Percentiles rank a stretch among this genome's conserved stretches.
Evolutionary conservation across 2,113 vertebrate genomes (phyloP).

Genomic region (Ceyx melanurus): DNA sequence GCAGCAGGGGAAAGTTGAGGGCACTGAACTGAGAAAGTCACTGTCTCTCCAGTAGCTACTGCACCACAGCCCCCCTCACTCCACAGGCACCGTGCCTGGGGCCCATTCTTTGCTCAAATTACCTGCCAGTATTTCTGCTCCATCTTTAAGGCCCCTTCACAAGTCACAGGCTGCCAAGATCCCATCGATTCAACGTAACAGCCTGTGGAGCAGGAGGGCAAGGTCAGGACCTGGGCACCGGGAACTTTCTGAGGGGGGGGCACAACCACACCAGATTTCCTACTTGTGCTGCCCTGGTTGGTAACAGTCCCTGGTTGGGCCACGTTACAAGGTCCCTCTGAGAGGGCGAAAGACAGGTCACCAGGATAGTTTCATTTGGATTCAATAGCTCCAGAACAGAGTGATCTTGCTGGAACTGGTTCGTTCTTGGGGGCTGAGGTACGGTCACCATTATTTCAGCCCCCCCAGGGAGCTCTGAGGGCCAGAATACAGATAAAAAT

Average conservation of each 20-base stretch:
- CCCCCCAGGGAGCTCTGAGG: background rate
- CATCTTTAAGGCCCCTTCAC: background rate
- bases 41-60: background rate
- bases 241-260: background rate
- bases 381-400: slow-evolving; percentile 23
- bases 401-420: background rate
- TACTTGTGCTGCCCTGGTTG: background rate
- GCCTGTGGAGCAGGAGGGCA: background rate
- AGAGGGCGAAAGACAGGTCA: slow-evolving; percentile 24
- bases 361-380: background rate
- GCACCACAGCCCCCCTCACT: background rate
- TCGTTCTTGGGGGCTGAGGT: slow-evolving; percentile 26
- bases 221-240: background rate
- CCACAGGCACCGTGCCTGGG: background rate
- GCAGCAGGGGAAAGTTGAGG: background rate
- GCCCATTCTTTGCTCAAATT: background rate
- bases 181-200: background rate
- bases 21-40: background rate
- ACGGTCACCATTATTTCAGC: slow-evolving; percentile 25
- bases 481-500: slow-evolving; percentile 45
- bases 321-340: background rate
- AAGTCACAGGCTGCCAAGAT: background rate
- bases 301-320: background rate
- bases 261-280: background rate
- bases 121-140: background rate